phyloP scores from a whole-genome alignment of 2,113 vertebrate genomes.

The Burhinus bistriatus region DNA sequence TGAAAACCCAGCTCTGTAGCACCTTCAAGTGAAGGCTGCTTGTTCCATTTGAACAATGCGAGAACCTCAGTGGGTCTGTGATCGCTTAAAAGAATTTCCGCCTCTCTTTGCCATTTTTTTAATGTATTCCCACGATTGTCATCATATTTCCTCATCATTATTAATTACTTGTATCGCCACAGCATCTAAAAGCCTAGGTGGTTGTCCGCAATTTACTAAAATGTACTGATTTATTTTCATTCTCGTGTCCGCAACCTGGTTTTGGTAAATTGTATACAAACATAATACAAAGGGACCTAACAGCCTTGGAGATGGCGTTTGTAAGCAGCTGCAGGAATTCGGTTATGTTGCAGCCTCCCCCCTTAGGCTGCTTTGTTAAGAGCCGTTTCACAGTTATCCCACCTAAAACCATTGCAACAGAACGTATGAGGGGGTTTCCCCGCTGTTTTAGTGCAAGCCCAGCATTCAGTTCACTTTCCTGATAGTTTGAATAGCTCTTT shows the following conservation, averaged over 20 bases:
- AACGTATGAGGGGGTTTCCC: not conserved
- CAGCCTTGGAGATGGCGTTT: not conserved
- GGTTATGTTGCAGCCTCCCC: not conserved
- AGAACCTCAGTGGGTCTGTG: not conserved
- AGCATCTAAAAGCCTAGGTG: not conserved
- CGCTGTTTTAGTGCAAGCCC: rapidly evolving
- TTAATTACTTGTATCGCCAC: not conserved
- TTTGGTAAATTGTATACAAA: not conserved
- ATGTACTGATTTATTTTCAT: too few relatives aligned
- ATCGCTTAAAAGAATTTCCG: not conserved
- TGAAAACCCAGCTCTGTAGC: not conserved
- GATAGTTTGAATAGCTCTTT: not conserved
- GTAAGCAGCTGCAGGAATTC: not conserved
- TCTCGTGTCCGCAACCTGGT: not conserved
- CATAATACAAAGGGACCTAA: not conserved
- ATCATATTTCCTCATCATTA: not conserved
- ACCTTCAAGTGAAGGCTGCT: not conserved
- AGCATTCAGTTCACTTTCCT: not conserved
- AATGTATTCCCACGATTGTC: not conserved
- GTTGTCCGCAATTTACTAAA: not conserved
- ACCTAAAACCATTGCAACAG: not conserved
- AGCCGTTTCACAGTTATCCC: not conserved
- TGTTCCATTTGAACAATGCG: rapidly evolving
- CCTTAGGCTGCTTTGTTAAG: not conserved
- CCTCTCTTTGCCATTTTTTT: not conserved